Percentiles rank a stretch among this genome's conserved stretches.
Evolutionary conservation across 2,888 invertebrate species (phyloP).

Genomic region (Microdon myrmicae): DNA sequence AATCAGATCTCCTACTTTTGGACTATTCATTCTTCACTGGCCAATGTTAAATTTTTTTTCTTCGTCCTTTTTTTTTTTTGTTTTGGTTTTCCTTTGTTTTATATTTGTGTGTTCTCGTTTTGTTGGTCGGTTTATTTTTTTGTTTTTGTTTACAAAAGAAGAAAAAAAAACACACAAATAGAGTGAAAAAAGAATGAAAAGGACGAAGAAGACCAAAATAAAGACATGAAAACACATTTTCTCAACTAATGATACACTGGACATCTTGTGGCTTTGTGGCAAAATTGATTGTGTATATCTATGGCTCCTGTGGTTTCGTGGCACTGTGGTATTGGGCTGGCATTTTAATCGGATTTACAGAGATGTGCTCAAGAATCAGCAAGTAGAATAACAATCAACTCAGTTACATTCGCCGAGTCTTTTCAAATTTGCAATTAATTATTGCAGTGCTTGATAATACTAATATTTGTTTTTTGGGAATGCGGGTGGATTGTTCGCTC

Average conservation of each 20-base stretch:
- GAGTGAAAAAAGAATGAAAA: too few relatives aligned
- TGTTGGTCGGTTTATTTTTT: constrained; percentile 1
- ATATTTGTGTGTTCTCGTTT: too few relatives aligned
- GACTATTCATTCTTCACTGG: constrained; percentile 1
- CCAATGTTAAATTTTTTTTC: constrained; percentile 3
- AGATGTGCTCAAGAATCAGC: constrained; percentile 44
- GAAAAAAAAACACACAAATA: constrained; percentile 1
- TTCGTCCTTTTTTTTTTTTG: constrained; percentile 1
- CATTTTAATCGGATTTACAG: too few relatives aligned
- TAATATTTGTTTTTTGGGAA: constrained; percentile 51
- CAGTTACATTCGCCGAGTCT: constrained; percentile 47
- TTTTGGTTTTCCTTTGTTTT: too few relatives aligned
- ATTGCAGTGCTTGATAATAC: constrained; percentile 49
- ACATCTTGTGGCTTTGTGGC: constrained; percentile 16
- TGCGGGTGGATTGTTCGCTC: constrained; percentile 39
- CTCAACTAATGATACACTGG: constrained; percentile 20
- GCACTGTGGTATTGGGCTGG: too few relatives aligned
- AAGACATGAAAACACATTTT: too few relatives aligned
- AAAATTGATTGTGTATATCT: too few relatives aligned
- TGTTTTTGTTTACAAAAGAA: background rate
- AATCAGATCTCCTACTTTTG: constrained; percentile 34
- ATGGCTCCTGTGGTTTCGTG: too few relatives aligned
- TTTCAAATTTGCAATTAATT: constrained; percentile 51
- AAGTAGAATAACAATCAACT: constrained; percentile 50
- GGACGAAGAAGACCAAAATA: too few relatives aligned